phyloP scores from a whole-genome alignment of 2,888 invertebrate genomes.

The Acanthosepion esculentum region DNA sequence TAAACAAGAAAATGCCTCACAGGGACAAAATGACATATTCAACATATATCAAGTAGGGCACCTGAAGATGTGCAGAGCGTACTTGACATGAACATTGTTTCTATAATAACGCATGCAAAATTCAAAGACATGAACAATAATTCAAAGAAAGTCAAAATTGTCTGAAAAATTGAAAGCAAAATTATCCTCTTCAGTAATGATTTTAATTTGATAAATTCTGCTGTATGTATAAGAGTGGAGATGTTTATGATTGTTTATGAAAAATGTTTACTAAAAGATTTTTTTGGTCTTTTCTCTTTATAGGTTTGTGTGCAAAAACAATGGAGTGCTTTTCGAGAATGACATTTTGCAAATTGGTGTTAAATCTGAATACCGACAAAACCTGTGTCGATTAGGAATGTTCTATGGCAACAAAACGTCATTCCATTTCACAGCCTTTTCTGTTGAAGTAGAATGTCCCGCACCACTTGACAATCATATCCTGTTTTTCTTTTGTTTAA shows the following conservation, averaged over 20 bases:
- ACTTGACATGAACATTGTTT: no score
- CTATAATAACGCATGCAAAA: no score
- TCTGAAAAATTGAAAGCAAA: no score
- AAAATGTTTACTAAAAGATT: not conserved
- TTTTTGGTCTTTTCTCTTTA: constrained; percentile 50
- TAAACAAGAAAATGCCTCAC: no score
- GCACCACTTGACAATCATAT: constrained; percentile 82
- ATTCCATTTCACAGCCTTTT: constrained; percentile 78
- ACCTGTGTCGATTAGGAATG: constrained; percentile 93
- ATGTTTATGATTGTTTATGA: not conserved
- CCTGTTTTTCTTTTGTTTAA: constrained; percentile 73
- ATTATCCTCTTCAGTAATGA: no score
- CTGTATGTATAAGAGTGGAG: no score
- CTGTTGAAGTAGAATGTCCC: constrained; percentile 83
- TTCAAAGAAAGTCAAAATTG: no score
- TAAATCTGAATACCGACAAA: constrained; percentile 96
- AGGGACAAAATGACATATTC: no score
- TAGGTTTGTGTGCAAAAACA: constrained; percentile 83
- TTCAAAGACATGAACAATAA: no score
- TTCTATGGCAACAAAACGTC: constrained; percentile 98
- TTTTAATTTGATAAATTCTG: no score
- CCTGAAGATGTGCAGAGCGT: no score
- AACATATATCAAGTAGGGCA: no score
- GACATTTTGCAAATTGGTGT: constrained; percentile 95
- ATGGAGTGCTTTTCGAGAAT: constrained; percentile 98